Conservation (phyloP, 2,888 invertebrate genomes). For the Megastigmus dorsalis region DNA sequence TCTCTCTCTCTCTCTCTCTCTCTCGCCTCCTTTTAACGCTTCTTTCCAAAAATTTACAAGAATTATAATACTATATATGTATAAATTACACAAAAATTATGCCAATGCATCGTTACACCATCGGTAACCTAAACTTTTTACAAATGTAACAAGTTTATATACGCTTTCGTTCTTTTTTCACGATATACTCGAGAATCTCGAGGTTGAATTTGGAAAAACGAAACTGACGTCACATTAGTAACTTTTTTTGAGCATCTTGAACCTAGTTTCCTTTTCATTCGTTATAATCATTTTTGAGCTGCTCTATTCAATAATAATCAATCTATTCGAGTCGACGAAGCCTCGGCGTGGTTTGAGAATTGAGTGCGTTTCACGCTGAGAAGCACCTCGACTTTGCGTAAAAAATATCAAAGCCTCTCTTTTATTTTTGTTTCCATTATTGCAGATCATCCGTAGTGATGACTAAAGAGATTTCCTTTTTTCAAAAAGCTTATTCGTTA, state of each 20-base stretch:
- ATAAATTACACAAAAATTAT: conserved; percentile 50
- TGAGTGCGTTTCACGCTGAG: conserved; percentile 32
- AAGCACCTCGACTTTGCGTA: conserved; percentile 39
- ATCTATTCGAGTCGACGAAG: not conserved
- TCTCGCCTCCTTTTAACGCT: not conserved
- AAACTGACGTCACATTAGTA: conserved; percentile 51
- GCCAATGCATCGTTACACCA: conserved; percentile 47
- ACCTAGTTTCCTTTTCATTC: conserved; percentile 13
- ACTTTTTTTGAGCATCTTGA: conserved; percentile 52
- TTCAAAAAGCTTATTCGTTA: conserved; percentile 58
- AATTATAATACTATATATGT: conserved; percentile 45
- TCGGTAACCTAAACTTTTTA: conserved; percentile 52
- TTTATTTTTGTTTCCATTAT: conserved; percentile 30
- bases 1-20: no score
- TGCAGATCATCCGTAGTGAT: conserved; percentile 39
- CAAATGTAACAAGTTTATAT: conserved; percentile 52
- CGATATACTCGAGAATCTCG: conserved; percentile 29
- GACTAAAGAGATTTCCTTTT: conserved; percentile 45
- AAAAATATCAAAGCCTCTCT: conserved; percentile 44
- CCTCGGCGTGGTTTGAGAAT: conserved; percentile 6
- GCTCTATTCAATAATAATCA: not conserved
- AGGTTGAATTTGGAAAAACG: conserved; percentile 36
- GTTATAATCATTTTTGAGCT: not conserved
- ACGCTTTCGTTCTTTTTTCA: conserved; percentile 31
- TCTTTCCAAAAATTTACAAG: conserved; percentile 43